phyloP scores from a whole-genome alignment of 2,888 invertebrate species.

The Junonia oenone region DNA sequence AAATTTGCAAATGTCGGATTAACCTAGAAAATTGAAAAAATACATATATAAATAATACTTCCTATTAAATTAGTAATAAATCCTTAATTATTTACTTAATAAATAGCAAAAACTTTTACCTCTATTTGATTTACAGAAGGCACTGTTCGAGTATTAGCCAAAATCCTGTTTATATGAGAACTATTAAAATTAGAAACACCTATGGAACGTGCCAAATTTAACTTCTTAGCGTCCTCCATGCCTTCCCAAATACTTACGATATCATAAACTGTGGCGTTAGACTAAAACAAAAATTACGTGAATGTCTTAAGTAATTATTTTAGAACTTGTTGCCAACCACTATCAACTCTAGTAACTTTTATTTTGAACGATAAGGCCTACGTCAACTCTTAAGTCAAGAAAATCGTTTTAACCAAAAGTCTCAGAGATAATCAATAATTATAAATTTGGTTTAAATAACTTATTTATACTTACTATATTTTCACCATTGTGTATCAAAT shows the following conservation, averaged over 20 bases:
- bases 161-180: conserved; percentile 8
- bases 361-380: no score
- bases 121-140: conserved; percentile 20
- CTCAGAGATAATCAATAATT: no score
- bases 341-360: no score
- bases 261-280: not conserved
- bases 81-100: no score
- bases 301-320: no score
- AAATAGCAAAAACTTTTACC: not conserved
- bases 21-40: conserved; percentile 7
- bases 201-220: conserved; percentile 9
- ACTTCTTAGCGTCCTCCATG: conserved; percentile 9
- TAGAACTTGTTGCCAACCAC: no score
- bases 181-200: conserved; percentile 19
- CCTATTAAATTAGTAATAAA: no score
- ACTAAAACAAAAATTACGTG: no score
- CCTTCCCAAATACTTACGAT: conserved; percentile 14
- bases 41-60: not conserved
- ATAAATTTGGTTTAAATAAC: no score
- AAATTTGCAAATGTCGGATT: conserved; percentile 4
- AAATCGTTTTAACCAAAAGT: not conserved
- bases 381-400: no score
- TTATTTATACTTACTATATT: conserved; percentile 4
- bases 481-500: not conserved
- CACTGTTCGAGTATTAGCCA: conserved; percentile 3